phyloP scores from a whole-genome alignment of 2,797 vertebrate genomes.

The Rhinichthys osculus region DNA sequence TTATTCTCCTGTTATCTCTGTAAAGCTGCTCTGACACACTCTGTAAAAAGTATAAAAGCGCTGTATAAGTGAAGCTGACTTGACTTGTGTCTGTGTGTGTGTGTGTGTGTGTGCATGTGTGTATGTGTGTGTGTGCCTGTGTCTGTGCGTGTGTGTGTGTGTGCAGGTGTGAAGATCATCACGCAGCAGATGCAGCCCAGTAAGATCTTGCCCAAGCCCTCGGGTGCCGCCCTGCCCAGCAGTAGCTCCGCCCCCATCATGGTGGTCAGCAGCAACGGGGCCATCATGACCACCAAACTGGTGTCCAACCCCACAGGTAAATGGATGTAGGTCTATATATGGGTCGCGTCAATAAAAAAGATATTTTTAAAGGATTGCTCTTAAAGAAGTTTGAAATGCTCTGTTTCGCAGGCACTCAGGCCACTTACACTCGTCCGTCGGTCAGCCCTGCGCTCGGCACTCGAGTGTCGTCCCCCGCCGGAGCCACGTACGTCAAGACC shows the following conservation, averaged over 20 bases:
- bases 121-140: too few relatives aligned
- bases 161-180: slow-evolving; percentile 97
- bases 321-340: too few relatives aligned
- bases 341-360: too few relatives aligned
- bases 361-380: too few relatives aligned
- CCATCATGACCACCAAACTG: slow-evolving; percentile 98
- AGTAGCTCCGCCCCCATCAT: slow-evolving; percentile 97
- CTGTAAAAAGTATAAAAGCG: too few relatives aligned
- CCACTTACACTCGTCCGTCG: slow-evolving; percentile 90
- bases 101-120: too few relatives aligned
- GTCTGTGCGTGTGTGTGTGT: neutral
- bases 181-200: slow-evolving; percentile 98
- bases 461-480: slow-evolving; percentile 86
- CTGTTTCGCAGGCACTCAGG: slow-evolving; percentile 83
- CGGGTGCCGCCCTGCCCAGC: slow-evolving; percentile 87
- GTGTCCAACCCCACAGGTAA: slow-evolving; percentile 91
- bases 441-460: slow-evolving; percentile 88
- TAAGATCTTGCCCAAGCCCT: slow-evolving; percentile 98
- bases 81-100: too few relatives aligned
- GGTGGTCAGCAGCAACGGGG: slow-evolving; percentile 99
- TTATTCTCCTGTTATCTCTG: too few relatives aligned
- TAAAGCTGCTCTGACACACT: too few relatives aligned
- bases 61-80: too few relatives aligned
- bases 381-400: too few relatives aligned
- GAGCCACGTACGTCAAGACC: slow-evolving; percentile 95